A percentile compares a stretch with the other conserved stretches of the same genome.
Conservation (phyloP, 1,140 invertebrate genomes). For the Meloidogyne floridensis region DNA sequence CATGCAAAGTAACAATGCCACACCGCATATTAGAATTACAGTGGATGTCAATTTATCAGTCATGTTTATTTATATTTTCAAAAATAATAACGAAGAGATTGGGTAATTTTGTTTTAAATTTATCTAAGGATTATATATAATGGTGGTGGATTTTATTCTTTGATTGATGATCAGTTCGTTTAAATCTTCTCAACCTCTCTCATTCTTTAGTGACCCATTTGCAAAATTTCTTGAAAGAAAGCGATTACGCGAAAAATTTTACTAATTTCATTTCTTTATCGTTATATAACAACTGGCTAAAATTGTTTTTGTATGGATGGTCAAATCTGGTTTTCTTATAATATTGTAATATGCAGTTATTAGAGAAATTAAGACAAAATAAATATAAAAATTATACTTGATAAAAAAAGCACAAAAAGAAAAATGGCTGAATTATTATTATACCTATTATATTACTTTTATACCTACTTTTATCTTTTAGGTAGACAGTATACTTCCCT, state of each 20-base stretch:
- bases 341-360: too few species aligned
- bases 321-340: too few species aligned
- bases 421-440: too few species aligned
- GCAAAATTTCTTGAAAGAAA: slow-evolving; percentile 2
- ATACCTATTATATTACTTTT: too few species aligned
- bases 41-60: slow-evolving; percentile 53
- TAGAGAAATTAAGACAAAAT: too few species aligned
- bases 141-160: neutral
- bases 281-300: too few species aligned
- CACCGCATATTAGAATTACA: slow-evolving; percentile 53
- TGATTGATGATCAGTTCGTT: slow-evolving; percentile 1
- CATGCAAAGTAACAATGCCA: slow-evolving; percentile 57
- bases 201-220: neutral
- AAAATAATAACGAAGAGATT: neutral
- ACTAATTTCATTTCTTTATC: neutral
- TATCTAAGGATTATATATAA: neutral
- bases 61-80: neutral
- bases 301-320: too few species aligned
- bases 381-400: too few species aligned
- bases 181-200: neutral
- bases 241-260: neutral
- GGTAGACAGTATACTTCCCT: too few species aligned
- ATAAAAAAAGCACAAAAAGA: too few species aligned
- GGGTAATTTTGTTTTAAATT: neutral
- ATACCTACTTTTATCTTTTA: too few species aligned